Conservation (phyloP, 2,113 vertebrate genomes). For the Ramphastos sulfuratus region DNA sequence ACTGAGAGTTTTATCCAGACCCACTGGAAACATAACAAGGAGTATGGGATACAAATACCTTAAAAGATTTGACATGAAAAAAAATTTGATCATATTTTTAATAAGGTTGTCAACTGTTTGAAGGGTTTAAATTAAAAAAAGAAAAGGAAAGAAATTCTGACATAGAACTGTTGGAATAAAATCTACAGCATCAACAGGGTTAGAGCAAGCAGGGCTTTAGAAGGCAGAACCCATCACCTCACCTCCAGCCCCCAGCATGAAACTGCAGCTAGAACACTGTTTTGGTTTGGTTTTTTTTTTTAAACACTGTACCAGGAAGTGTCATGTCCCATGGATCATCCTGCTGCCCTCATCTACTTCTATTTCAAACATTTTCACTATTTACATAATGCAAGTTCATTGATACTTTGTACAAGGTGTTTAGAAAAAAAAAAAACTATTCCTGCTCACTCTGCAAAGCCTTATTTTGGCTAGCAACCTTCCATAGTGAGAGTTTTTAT, state of each 20-base stretch:
- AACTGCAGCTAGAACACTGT: neutral
- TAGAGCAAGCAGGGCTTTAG: neutral
- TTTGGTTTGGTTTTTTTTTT: neutral
- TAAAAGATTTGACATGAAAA: neutral
- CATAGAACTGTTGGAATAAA: neutral
- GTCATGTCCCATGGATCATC: neutral
- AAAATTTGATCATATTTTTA: neutral
- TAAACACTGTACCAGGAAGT: neutral
- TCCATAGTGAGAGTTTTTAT: neutral
- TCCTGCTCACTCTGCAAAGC: neutral
- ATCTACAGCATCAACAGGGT: neutral
- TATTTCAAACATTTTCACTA: neutral
- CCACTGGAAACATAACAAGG: neutral
- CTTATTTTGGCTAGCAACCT: neutral
- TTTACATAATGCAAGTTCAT: neutral
- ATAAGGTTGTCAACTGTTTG: neutral
- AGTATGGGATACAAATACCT: neutral
- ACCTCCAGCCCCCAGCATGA: neutral
- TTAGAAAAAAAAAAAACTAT: neutral
- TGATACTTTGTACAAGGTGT: neutral
- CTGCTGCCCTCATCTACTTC: neutral
- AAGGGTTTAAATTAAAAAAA: neutral
- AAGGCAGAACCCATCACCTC: neutral
- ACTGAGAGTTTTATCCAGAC: neutral
- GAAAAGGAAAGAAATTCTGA: neutral